Conservation (phyloP, 2,113 vertebrate species). For the Siniperca chuatsi region DNA sequence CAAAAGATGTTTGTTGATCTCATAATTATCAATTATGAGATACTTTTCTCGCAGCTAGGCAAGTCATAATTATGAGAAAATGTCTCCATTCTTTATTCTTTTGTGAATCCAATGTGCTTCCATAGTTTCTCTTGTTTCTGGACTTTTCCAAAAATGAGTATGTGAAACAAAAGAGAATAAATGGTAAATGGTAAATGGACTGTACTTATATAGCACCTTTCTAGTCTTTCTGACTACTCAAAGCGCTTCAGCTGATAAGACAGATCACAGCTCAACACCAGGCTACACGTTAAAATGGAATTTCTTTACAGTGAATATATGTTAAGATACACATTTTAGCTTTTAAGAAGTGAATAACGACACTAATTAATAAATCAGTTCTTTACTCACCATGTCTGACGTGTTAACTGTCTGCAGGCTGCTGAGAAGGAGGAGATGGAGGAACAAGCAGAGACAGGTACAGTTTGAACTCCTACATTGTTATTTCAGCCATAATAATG, state of each 20-base stretch:
- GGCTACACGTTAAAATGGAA: neutral
- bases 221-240: too few species aligned
- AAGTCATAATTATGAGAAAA: too few species aligned
- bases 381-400: neutral
- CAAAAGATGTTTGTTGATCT: too few species aligned
- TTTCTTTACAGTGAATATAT: neutral
- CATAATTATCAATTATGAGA: too few species aligned
- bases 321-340: neutral
- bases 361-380: neutral
- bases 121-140: neutral
- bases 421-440: constrained; percentile 55
- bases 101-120: too few species aligned
- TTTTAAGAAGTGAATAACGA: neutral
- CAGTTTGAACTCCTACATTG: neutral
- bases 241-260: too few species aligned
- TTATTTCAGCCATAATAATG: neutral
- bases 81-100: too few species aligned
- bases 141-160: neutral
- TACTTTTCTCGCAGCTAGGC: too few species aligned
- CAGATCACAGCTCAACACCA: neutral
- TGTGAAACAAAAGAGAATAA: too few species aligned
- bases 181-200: too few species aligned
- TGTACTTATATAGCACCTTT: too few species aligned
- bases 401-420: constrained; percentile 60
- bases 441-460: constrained; percentile 73